Base-by-base conservation (phyloP, 2,888 invertebrate species). In the Amphimallon solstitiale region DNA sequence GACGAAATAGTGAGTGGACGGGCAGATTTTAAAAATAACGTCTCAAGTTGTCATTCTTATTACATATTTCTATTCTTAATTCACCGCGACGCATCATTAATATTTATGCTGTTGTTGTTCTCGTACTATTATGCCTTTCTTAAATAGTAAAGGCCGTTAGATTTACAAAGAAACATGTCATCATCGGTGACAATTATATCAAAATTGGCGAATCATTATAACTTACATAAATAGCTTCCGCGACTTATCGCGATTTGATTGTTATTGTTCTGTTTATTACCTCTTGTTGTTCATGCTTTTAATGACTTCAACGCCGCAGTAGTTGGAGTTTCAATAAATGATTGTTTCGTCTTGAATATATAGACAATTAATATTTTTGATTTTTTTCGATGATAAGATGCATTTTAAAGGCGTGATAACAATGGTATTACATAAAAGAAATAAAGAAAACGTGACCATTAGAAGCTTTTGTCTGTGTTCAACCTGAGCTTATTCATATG, bases 81-180 rank as follows among this genome's bases (percentile, higher is more conserved):
- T 40, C 40, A 14, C 1, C 9, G 12, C 19, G 9, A 19, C 17
- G 1, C 29, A 9, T 9, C 7, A 29, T 29, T 29, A 29, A 1
- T 5, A 29, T 7, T 29, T 7, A 29, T 29, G 9, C 15, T 6
- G 19, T 15, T 45, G 19, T 15, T 14, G 17, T 45, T 17, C 17
- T 45, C 17, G 5, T 12, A 14, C n/a, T 14, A 40, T n/a, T 40
- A n/a, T 9, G 15, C 7, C 19, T 45, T 2, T n/a, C 7, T 23
- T 49, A n/a, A 21, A 49, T 34, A 21, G 54, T 19, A 56, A 56
- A 56, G 40, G 40, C 19, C 56, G 40, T 40, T 56, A 56, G 56
- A 56, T n/a, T 40, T 17, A 40, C 23, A 49, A 49, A 2, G 23
- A 12, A 2, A 21, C 10, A n/a, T 49, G 23, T 6, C 48, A 23